These are phyloP conservation scores for Piliocolobus tephrosceles DNA, from an alignment of 2,113 vertebrate species.

Conservation along the genomic window DNA sequence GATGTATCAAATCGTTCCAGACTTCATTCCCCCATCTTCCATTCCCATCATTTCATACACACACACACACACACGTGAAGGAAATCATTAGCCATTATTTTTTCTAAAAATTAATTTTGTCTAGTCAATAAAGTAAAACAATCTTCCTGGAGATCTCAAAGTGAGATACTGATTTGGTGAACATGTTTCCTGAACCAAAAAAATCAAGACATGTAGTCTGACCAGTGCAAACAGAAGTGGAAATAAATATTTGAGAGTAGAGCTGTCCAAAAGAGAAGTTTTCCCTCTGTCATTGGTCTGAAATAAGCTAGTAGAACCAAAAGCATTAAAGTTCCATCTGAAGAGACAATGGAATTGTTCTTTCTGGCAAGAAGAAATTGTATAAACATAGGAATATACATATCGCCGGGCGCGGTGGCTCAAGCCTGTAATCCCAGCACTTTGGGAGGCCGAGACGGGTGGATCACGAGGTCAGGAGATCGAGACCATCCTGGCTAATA, in stretches of 20 bases:
- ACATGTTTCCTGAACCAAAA: background rate
- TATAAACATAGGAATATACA: constrained; percentile 19
- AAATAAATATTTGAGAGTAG: background rate
- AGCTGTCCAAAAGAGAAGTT: background rate
- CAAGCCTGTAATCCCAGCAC: too few relatives aligned
- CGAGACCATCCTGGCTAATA: too few relatives aligned
- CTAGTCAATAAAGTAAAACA: background rate
- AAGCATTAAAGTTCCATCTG: background rate
- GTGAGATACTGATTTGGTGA: background rate
- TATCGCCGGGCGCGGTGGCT: too few relatives aligned
- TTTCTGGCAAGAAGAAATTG: constrained; percentile 25
- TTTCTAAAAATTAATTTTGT: background rate
- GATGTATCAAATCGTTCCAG: background rate
- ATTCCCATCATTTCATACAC: background rate
- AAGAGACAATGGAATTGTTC: constrained; percentile 49
- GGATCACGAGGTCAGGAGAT: too few relatives aligned
- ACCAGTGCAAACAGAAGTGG: background rate
- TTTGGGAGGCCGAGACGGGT: too few relatives aligned
- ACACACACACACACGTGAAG: background rate
- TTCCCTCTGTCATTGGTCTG: background rate
- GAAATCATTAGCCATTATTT: background rate
- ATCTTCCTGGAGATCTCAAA: background rate
- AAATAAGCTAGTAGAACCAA: background rate
- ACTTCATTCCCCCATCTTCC: background rate
- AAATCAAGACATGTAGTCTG: background rate